Evolutionary conservation across 2,113 vertebrate genomes (phyloP).

Genomic region (Anseranas semipalmata): DNA sequence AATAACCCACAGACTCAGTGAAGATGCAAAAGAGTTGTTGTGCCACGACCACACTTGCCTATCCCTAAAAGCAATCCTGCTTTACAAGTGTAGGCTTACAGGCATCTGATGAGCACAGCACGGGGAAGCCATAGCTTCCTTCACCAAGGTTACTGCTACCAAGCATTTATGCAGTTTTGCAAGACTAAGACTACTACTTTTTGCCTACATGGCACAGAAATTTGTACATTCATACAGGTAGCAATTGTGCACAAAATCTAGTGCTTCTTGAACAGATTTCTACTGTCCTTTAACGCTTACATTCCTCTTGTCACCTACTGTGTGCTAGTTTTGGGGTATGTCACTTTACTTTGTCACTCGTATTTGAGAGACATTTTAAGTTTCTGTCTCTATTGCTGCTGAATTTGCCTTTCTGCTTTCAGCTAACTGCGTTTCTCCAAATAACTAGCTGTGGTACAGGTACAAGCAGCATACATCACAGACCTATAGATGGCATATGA

Average conservation of each 20-base stretch:
- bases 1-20: background rate
- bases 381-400: background rate
- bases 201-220: background rate
- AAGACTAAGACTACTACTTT: background rate
- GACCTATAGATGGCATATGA: background rate
- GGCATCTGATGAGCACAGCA: background rate
- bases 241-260: background rate
- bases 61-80: background rate
- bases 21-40: background rate
- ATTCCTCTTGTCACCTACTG: background rate
- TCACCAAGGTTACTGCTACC: background rate
- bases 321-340: rapidly evolving
- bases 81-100: background rate
- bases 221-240: background rate
- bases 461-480: background rate
- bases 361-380: background rate
- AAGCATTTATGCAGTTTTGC: background rate
- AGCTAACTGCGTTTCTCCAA: rapidly evolving
- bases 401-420: background rate
- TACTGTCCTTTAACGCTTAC: background rate
- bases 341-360: background rate
- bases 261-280: background rate
- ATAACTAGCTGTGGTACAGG: rapidly evolving
- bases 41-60: rapidly evolving
- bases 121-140: background rate